phyloP scores from a whole-genome alignment of 2,888 invertebrate genomes.

The Brassicogethes aeneus region DNA sequence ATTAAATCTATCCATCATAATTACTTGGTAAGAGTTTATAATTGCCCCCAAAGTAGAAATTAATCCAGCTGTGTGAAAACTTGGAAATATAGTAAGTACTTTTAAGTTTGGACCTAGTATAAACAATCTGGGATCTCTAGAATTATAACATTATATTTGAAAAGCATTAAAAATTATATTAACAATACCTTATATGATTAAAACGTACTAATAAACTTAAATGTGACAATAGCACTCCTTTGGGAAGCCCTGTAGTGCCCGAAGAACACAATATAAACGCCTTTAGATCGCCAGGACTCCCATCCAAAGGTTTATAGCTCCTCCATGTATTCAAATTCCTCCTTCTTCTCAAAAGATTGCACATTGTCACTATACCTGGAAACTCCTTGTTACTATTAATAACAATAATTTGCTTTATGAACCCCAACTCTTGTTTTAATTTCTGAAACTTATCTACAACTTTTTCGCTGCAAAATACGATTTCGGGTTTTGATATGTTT shows the following conservation, averaged over 20 bases:
- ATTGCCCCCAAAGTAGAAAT: slow-evolving; percentile 18
- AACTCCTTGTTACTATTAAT: slow-evolving; percentile 35
- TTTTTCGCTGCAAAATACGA: slow-evolving; percentile 53
- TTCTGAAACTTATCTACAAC: slow-evolving; percentile 47
- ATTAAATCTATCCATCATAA: slow-evolving; percentile 25
- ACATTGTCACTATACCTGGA: slow-evolving; percentile 10
- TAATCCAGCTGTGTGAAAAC: slow-evolving; percentile 27
- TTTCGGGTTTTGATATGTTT: slow-evolving; percentile 55
- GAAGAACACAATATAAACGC: slow-evolving; percentile 50
- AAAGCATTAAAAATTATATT: too few relatives aligned
- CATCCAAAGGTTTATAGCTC: slow-evolving; percentile 12
- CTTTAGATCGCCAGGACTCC: slow-evolving; percentile 18
- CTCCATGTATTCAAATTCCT: background rate
- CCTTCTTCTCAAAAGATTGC: slow-evolving; percentile 8
- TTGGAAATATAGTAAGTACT: slow-evolving; percentile 23
- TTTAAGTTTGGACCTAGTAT: background rate
- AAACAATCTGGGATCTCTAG: slow-evolving; percentile 14
- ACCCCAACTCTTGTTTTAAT: slow-evolving; percentile 31
- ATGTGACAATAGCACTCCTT: slow-evolving; percentile 56
- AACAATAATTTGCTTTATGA: slow-evolving; percentile 45
- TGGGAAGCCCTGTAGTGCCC: slow-evolving; percentile 61
- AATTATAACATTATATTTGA: too few relatives aligned
- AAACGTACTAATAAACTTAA: slow-evolving; percentile 35
- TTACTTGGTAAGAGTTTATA: slow-evolving; percentile 15
- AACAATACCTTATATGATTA: background rate